These are phyloP conservation scores for Onthophagus taurus DNA, from an alignment of 1,140 invertebrate genomes.

Conservation along the genomic window DNA sequence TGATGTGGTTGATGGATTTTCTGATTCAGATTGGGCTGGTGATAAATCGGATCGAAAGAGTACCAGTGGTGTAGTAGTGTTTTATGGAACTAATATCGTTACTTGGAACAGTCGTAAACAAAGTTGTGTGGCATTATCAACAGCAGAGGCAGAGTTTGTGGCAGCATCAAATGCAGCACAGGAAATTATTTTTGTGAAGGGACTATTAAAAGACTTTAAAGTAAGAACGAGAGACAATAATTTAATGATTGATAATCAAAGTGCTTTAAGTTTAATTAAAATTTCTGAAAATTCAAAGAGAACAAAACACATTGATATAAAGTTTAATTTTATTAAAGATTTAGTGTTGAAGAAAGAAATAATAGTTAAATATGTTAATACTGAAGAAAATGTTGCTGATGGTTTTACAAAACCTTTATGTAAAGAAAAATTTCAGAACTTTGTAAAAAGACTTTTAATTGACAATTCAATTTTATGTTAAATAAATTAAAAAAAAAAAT, in stretches of 20 bases:
- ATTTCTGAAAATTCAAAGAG: not conserved
- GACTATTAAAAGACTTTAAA: slow-evolving; percentile 1
- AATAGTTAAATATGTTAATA: no score
- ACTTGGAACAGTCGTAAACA: not conserved
- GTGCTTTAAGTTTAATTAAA: not conserved
- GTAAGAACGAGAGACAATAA: not conserved
- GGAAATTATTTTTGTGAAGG: slow-evolving; percentile 1
- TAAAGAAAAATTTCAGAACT: no score
- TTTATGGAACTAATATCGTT: not conserved
- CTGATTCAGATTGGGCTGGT: not conserved
- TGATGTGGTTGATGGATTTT: not conserved
- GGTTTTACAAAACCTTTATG: no score
- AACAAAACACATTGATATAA: not conserved
- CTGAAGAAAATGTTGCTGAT: no score
- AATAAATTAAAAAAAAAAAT: no score
- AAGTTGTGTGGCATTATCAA: not conserved
- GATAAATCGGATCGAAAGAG: not conserved
- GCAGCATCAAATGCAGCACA: not conserved
- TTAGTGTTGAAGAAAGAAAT: not conserved
- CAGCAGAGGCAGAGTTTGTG: not conserved
- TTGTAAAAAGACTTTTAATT: no score
- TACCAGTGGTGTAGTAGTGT: not conserved
- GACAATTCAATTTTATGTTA: no score
- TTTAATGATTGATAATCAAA: slow-evolving; percentile 6
- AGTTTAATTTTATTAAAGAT: not conserved